A percentile compares a stretch with the other conserved stretches of the same genome.
Conservation (phyloP, 2,797 vertebrate genomes). For the Helostoma temminkii region DNA sequence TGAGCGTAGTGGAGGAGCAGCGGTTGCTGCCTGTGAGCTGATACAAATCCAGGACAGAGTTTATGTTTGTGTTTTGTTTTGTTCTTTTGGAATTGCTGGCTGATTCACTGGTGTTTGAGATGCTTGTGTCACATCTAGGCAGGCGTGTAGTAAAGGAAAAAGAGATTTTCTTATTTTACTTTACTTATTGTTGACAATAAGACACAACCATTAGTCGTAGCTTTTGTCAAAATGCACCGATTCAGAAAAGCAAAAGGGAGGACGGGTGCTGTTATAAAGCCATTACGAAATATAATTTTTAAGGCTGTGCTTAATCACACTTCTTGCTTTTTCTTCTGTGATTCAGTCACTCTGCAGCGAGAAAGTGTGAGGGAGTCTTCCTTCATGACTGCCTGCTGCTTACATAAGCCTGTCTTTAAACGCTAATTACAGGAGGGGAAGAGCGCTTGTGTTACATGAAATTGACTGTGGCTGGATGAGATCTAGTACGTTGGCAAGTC, state of each 20-base stretch:
- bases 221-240: background rate
- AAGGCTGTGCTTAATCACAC: background rate
- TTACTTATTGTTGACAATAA: too few species aligned
- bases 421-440: conserved; percentile 70
- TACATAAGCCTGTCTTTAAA: conserved; percentile 52
- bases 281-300: background rate
- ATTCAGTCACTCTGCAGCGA: conserved; percentile 15
- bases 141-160: too few species aligned
- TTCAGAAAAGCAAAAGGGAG: background rate
- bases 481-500: conserved; percentile 27
- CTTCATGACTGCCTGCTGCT: conserved; percentile 43
- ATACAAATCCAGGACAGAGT: background rate
- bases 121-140: too few species aligned
- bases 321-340: conserved; percentile 4
- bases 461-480: conserved; percentile 55
- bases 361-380: conserved; percentile 34
- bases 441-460: conserved; percentile 55
- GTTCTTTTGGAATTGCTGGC: background rate
- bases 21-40: background rate
- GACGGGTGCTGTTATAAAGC: background rate
- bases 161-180: too few species aligned
- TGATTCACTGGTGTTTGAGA: background rate
- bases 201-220: background rate
- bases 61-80: background rate
- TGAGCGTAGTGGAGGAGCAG: conserved; percentile 19